These are phyloP conservation scores for Dicrurus megarhynchus DNA, from an alignment of 2,113 vertebrate species.

Conservation along the genomic window DNA sequence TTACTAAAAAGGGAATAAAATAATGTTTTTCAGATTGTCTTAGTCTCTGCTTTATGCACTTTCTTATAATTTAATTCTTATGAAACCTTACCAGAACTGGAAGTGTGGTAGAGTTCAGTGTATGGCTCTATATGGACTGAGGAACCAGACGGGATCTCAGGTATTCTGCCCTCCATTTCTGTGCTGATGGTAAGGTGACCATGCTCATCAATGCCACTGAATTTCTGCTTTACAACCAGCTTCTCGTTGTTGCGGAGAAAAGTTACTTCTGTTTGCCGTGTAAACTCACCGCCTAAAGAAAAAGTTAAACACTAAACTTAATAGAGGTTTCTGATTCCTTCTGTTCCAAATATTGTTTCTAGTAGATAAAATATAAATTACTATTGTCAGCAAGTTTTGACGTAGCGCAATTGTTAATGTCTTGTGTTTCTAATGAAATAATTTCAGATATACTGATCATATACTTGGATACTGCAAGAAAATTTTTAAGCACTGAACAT, in stretches of 20 bases:
- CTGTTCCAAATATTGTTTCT: background rate
- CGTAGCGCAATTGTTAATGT: background rate
- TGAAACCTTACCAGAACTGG: slow-evolving; percentile 75
- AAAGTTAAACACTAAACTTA: background rate
- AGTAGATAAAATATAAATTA: background rate
- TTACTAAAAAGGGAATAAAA: background rate
- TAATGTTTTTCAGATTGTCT: background rate
- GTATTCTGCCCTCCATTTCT: slow-evolving; percentile 85
- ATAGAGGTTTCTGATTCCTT: background rate
- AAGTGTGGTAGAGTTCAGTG: slow-evolving; percentile 87
- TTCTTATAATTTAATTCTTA: background rate
- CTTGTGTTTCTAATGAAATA: background rate
- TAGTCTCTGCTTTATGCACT: background rate
- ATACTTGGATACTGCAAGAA: background rate
- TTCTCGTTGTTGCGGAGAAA: slow-evolving; percentile 84
- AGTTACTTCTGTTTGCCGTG: slow-evolving; percentile 84
- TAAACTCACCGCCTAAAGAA: slow-evolving; percentile 85
- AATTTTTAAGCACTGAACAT: background rate
- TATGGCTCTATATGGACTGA: slow-evolving; percentile 85
- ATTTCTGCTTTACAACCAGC: slow-evolving; percentile 83
- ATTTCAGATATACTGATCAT: background rate
- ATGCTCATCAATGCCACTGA: slow-evolving; percentile 90
- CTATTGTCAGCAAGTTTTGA: background rate
- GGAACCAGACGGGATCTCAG: slow-evolving; percentile 73
- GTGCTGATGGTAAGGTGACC: slow-evolving; percentile 90